Base-by-base conservation (phyloP, 2,888 invertebrate species). In the Caradrina kadenii region DNA sequence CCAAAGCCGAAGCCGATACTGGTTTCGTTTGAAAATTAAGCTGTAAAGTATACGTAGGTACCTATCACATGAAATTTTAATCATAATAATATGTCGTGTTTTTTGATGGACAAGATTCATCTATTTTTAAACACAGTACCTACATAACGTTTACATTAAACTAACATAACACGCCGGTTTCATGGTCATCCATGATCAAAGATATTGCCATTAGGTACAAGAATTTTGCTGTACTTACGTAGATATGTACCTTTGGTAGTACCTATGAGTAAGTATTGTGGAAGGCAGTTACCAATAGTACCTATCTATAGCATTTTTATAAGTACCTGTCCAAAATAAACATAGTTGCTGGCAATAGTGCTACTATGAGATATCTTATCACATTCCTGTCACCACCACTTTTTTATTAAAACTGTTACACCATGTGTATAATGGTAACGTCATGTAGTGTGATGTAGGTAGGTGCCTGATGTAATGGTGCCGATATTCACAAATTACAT, bases 381-480 rank as follows among this genome's bases (percentile, higher is more conserved):
- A 63, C 8, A 11, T 8, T 42, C 13, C 49, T 17, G 42, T 63
- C 15, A 61, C 13, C 3, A 15, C 1, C 11, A 35, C 1, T 11
- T 55, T 48, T 63, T 21, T 42, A 21, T 48, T 7, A 55, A 13
- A 21, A 49, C 15, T n/a, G 63, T 69, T 69, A 42, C 69, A 63
- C 54, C 26, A 49, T 39, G 15, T 21, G 13, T 7, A 13, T n/a
- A 15, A 15, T 26, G 17, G 15, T 1, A 62, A 63, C 42, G 21
- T 63, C 48, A 26, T 45, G 6, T 5, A 17, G 15, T 17, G 10
- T n/a, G 22, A 19, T 53, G 61, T 35, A 35, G 35, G 35, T 15
- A 42, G 42, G 17, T 39, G 35, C 53, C 35, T 53, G 31, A 13
- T 21, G 26, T 21, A 31, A 2, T 15, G 15, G 10, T 55, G 21